Conservation (phyloP, 2,797 vertebrate species). For the Furcifer pardalis region DNA sequence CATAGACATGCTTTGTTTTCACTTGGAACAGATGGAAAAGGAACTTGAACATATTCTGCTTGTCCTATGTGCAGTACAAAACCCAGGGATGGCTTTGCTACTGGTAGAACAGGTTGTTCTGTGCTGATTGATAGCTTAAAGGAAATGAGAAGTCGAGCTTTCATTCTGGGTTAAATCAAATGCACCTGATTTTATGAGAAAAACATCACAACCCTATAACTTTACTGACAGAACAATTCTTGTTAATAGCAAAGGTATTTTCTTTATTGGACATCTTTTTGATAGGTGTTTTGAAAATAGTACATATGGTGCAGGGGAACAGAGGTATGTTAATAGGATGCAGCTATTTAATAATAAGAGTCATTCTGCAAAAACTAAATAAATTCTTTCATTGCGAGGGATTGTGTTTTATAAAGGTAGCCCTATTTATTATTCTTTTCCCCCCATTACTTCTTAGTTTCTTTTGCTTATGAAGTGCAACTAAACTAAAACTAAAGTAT, state of each 20-base stretch:
- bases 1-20: neutral
- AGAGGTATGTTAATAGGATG: neutral
- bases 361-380: neutral
- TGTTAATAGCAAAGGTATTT: slow-evolving; percentile 4
- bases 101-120: neutral
- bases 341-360: neutral
- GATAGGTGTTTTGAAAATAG: neutral
- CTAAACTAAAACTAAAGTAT: neutral
- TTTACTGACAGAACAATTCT: neutral
- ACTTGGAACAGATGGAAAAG: slow-evolving; percentile 10
- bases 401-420: neutral
- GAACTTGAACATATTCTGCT: neutral
- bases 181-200: neutral
- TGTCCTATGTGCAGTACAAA: neutral
- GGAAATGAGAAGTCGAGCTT: neutral
- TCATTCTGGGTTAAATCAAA: neutral
- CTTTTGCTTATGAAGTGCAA: neutral
- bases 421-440: neutral
- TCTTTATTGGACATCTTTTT: neutral
- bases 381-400: neutral
- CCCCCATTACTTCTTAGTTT: neutral
- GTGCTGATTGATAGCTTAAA: neutral
- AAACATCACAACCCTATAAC: neutral
- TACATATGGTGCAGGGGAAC: neutral
- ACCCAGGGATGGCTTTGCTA: neutral